Percentiles rank a stretch among this genome's conserved stretches.
Evolutionary conservation across 1,140 invertebrate species (phyloP).

Genomic region (Zaprionus vittiger): DNA sequence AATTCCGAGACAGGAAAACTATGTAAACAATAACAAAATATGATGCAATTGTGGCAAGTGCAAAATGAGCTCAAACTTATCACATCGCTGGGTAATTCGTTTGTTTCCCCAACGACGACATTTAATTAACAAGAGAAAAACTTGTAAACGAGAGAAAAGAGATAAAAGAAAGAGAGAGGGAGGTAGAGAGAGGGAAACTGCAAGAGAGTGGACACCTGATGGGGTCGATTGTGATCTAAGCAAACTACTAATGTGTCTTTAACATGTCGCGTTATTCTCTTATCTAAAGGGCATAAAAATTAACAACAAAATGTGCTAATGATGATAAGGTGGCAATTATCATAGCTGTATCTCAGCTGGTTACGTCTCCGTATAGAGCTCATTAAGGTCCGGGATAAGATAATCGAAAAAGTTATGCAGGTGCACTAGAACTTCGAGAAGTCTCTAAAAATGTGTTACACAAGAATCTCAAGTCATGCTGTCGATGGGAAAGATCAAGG

Average conservation of each 20-base stretch:
- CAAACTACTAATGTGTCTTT: not conserved
- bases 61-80: slow-evolving; percentile 42
- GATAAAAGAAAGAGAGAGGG: not conserved
- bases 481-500: slow-evolving; percentile 3
- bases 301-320: slow-evolving; percentile 3
- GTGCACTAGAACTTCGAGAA: not conserved
- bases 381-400: slow-evolving; percentile 7
- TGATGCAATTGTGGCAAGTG: slow-evolving; percentile 45
- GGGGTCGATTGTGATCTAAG: slow-evolving; percentile 7
- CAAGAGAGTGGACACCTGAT: not conserved
- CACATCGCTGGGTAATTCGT: slow-evolving; percentile 47
- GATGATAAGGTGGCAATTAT: not conserved
- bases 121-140: slow-evolving; percentile 36
- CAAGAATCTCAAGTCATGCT: not conserved
- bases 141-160: not conserved
- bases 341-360: not conserved
- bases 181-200: not conserved
- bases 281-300: slow-evolving; percentile 24
- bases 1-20: not conserved
- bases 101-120: slow-evolving; percentile 45
- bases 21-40: slow-evolving; percentile 12
- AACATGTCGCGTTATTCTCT: not conserved
- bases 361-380: not conserved
- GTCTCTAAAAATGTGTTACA: not conserved
- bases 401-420: slow-evolving; percentile 7